These are phyloP conservation scores for Cyrtorhinus lividipennis DNA, from an alignment of 1,140 invertebrate genomes.

Conservation along the genomic window DNA sequence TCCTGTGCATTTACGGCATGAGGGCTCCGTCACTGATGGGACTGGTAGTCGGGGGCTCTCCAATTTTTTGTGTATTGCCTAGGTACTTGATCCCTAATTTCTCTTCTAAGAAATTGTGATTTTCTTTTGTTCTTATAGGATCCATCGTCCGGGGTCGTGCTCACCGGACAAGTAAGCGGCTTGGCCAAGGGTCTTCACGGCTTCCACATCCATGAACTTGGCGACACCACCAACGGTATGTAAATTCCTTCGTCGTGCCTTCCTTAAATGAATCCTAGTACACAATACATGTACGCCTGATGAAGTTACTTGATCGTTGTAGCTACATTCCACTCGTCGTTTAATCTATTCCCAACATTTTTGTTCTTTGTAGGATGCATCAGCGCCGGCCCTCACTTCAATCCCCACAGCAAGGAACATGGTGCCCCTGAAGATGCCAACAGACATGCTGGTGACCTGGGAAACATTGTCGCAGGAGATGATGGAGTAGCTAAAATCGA, in stretches of 20 bases:
- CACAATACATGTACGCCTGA: too few relatives aligned
- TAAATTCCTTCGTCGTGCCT: background rate
- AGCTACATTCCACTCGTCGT: too few relatives aligned
- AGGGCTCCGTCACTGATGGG: too few relatives aligned
- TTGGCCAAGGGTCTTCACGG: slow-evolving; percentile 61
- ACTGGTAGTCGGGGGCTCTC: too few relatives aligned
- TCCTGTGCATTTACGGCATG: too few relatives aligned
- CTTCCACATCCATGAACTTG: slow-evolving; percentile 96
- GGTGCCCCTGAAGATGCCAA: slow-evolving; percentile 58
- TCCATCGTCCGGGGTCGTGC: slow-evolving; percentile 38
- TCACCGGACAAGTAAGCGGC: slow-evolving; percentile 56
- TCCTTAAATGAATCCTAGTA: too few relatives aligned
- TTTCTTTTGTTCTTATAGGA: slow-evolving; percentile 29
- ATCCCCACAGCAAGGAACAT: slow-evolving; percentile 72
- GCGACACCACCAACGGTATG: slow-evolving; percentile 79
- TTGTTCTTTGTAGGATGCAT: slow-evolving; percentile 56
- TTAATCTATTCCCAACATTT: slow-evolving; percentile 14
- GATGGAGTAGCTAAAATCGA: slow-evolving; percentile 62
- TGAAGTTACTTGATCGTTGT: too few relatives aligned
- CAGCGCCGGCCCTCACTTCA: slow-evolving; percentile 91
- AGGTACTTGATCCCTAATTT: too few relatives aligned
- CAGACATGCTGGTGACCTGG: slow-evolving; percentile 83
- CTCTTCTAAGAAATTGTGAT: too few relatives aligned
- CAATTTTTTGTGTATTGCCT: too few relatives aligned
- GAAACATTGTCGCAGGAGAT: slow-evolving; percentile 62